Evolutionary conservation across 2,797 vertebrate species (phyloP), one percentile per base, ranked within the genome.

Genomic region (Phylloscopus collybita): DNA sequence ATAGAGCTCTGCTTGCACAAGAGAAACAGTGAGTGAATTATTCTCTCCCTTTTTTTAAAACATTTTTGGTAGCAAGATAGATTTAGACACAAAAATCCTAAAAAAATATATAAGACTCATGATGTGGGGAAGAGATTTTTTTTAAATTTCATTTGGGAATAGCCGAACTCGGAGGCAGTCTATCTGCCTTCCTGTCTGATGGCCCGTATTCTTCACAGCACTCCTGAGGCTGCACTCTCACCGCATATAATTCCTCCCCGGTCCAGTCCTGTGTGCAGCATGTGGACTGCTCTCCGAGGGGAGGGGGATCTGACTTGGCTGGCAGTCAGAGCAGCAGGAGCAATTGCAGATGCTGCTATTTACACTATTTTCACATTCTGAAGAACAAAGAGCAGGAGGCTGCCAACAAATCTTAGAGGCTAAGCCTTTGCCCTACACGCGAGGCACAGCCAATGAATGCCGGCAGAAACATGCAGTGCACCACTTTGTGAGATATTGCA

Each of bases 361-460:
- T 97, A 95, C 97, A 96, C 95, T 92, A 83, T 94, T 95, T 95
- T 92, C 97, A 73, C 92, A 93, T 96, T 96, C 95, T 47, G 95
- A 95, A 96, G 97, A 98, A 98, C 97, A 98, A 97, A 98, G 98
- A 97, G 94, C 96, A 92, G 91, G 88, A 96, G 90, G 94, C 97
- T 98, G 97, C 97, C 97, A 98, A 86, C 91, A 94, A 88, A 96
- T 96, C 97, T 90, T 94, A 95, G 95, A 92, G 94, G 87, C 89
- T 95, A 93, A 90, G 90, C 87, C 62, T 87, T 92, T 74, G 92
- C 93, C 92, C 94, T 82, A 49, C 93, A 70, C 23, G 1, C 5
- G 0, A 88, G 36, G 78, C 34, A 2, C 70, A 93, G 87, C 91
- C 94, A 90, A 83, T 94, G 94, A 95, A 75, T n/a, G 96, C 86